phyloP scores from a whole-genome alignment of 2,113 vertebrate genomes.

The Talpa occidentalis region DNA sequence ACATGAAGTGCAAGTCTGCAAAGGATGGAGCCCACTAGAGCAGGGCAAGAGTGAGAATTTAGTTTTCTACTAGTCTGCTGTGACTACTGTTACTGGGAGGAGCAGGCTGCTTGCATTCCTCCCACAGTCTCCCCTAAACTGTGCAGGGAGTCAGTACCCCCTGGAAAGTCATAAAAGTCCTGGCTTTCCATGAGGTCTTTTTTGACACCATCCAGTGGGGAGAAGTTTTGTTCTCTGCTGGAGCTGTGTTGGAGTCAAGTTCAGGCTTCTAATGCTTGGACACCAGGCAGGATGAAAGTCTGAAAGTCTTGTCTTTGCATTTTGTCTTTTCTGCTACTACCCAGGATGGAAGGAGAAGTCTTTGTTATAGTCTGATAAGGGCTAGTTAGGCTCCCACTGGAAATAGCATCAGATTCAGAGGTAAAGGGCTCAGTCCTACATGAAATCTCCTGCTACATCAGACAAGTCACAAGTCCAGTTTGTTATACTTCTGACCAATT shows the following conservation, averaged over 20 bases:
- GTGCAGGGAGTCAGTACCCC: neutral
- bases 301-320: neutral
- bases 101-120: neutral
- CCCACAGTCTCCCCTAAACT: neutral
- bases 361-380: neutral
- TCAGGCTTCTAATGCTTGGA: neutral
- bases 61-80: neutral
- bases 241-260: neutral
- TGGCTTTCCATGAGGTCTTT: neutral
- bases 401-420: too few relatives aligned
- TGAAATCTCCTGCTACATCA: too few relatives aligned
- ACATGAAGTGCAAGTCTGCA: neutral
- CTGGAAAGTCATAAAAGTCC: neutral
- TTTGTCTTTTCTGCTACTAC: neutral
- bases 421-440: too few relatives aligned
- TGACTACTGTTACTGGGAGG: too few relatives aligned
- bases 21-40: neutral
- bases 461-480: too few relatives aligned
- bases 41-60: neutral
- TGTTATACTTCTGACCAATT: too few relatives aligned
- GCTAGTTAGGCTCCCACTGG: neutral
- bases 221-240: neutral
- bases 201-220: neutral
- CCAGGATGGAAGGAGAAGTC: accelerated
- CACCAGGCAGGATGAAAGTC: too few relatives aligned